Percentiles rank a stretch among this genome's conserved stretches.
Conservation (phyloP, 2,113 vertebrate genomes). For the Monopterus albus region DNA sequence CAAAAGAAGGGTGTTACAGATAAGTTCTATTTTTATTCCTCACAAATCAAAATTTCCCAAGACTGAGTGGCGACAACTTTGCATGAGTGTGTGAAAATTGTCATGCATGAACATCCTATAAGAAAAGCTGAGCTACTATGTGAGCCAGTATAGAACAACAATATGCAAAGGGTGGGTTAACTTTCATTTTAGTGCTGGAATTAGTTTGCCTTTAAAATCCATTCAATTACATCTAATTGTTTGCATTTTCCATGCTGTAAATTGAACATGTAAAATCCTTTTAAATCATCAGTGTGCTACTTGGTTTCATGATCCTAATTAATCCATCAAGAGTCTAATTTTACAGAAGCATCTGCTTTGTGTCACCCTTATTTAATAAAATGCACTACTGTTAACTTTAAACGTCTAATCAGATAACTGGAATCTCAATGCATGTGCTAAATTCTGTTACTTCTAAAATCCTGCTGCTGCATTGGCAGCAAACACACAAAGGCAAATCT, state of each 20-base stretch:
- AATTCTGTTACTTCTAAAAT: not conserved
- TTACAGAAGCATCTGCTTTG: not conserved
- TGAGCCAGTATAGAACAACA: slow-evolving; percentile 4
- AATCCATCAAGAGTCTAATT: not conserved
- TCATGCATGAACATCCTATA: slow-evolving; percentile 8
- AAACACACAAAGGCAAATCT: slow-evolving; percentile 7
- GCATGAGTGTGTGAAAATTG: slow-evolving; percentile 2
- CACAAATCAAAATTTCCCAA: not conserved
- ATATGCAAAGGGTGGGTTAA: not conserved
- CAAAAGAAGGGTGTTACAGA: not conserved
- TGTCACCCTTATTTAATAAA: not conserved
- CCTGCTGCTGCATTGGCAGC: slow-evolving; percentile 2
- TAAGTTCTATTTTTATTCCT: not conserved
- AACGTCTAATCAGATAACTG: not conserved
- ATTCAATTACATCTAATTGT: too few species aligned
- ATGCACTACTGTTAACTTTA: not conserved
- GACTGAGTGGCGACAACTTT: not conserved
- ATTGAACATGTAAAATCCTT: too few species aligned
- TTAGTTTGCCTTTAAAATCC: not conserved
- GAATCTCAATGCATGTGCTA: not conserved
- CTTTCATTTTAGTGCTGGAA: not conserved
- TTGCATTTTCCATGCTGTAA: too few species aligned
- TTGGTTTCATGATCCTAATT: not conserved
- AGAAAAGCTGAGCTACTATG: too few species aligned
- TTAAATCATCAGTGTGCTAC: not conserved